Evolutionary conservation across 2,888 invertebrate species (phyloP), one percentile per base, ranked within the genome.

Genomic region (Villa cingulata): DNA sequence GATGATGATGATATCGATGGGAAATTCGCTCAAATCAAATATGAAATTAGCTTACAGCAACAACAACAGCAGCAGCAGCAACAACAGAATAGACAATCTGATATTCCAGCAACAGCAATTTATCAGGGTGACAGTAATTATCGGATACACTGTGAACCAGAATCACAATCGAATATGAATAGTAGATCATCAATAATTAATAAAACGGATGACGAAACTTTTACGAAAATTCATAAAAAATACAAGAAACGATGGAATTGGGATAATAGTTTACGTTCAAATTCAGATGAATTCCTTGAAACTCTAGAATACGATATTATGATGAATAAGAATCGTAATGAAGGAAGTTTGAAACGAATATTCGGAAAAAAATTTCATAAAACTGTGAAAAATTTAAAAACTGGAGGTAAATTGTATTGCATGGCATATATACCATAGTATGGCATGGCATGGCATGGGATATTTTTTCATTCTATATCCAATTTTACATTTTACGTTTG

Each of bases 221-320:
- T 14, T 18, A 18, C 5, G 10, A n/a, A 34, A 15, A 15, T 27
- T 27, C 27, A 27, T 27, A 27, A 27, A 27, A 27, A 27, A 27
- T 1, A 27, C 1, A 27, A 27, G 10, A 27, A 27, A 27, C 27
- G 10, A 41, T 68, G 68, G 68, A 63, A 64, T 46, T 68, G 68
- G 68, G 66, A 68, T 46, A 68, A 67, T 41, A 67, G 67, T 55
- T 50, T 68, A 46, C 59, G 65, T 45, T 68, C 68, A 15, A 68
- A 68, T 55, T 66, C 66, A 7, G 68, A 68, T 58, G 60, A 65
- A 48, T 68, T 67, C 51, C 58, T 68, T 16, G 66, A 67, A 53
- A 66, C 68, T 20, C 58, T 68, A 32, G 68, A 68, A 49, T 61
- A 65, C 49, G 65, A 67, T 46, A 53, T 40, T 43, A 48, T n/a